Percentiles rank a stretch among this genome's conserved stretches.
phyloP scores from a whole-genome alignment of 2,797 vertebrate species.

The Megalops cyprinoides region DNA sequence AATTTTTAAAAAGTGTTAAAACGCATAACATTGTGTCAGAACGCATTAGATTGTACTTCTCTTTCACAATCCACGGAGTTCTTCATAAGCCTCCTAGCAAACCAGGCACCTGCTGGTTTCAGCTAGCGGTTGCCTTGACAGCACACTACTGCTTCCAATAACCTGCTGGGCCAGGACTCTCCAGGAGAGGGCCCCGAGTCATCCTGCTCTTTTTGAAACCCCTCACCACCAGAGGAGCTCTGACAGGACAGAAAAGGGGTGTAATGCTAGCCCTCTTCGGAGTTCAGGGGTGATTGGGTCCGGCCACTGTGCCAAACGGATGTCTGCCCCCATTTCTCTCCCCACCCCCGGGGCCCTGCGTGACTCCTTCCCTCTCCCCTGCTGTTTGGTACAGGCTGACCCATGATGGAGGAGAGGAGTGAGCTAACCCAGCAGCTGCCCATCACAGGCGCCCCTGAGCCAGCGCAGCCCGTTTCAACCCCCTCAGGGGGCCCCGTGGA shows the following conservation, averaged over 20 bases:
- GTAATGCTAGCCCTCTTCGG: neutral
- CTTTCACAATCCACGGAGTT: too few relatives aligned
- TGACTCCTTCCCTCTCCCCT: neutral
- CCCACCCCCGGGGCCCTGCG: neutral
- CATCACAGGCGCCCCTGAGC: neutral
- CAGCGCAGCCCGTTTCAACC: too few relatives aligned
- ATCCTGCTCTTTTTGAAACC: neutral
- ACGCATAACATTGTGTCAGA: too few relatives aligned
- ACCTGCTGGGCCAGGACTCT: too few relatives aligned
- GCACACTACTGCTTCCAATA: too few relatives aligned
- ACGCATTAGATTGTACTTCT: too few relatives aligned
- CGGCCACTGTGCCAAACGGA: neutral
- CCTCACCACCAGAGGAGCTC: neutral
- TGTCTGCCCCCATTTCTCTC: neutral
- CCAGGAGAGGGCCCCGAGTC: too few relatives aligned
- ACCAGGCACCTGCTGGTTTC: too few relatives aligned
- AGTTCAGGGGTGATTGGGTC: neutral
- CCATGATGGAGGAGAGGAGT: neutral
- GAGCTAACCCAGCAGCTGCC: neutral
- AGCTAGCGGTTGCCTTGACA: too few relatives aligned
- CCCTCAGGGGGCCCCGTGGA: too few relatives aligned
- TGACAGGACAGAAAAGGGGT: neutral
- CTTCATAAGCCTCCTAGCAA: too few relatives aligned
- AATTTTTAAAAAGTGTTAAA: too few relatives aligned
- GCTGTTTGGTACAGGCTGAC: neutral